Conservation (phyloP, 2,113 vertebrate genomes). For the Hiodon alosoides region DNA sequence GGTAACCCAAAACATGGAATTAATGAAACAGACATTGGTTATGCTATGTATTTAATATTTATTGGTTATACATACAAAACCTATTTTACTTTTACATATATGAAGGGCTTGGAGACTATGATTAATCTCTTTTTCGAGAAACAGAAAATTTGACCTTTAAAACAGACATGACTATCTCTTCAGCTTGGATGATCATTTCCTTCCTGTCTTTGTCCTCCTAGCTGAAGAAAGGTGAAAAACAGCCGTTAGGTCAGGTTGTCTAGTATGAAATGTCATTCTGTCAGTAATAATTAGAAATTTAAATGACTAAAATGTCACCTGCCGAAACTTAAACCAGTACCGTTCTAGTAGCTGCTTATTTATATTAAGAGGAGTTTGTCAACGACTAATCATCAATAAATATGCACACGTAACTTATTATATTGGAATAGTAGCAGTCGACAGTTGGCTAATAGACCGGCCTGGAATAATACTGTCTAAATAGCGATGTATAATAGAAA, state of each 20-base stretch:
- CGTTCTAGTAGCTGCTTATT: too few species aligned
- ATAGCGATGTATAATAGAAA: too few species aligned
- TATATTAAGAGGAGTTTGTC: too few species aligned
- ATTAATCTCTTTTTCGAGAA: neutral
- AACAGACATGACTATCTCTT: neutral
- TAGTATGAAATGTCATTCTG: constrained; percentile 48
- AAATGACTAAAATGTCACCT: neutral
- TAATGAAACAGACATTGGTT: neutral
- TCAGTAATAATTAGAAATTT: constrained; percentile 36
- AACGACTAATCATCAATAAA: too few species aligned
- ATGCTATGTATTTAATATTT: neutral
- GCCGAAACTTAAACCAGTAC: too few species aligned
- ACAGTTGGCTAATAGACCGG: too few species aligned
- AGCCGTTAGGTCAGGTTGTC: constrained; percentile 32
- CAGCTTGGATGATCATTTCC: too few species aligned
- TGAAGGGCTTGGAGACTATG: neutral
- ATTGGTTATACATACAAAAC: neutral
- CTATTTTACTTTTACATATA: neutral
- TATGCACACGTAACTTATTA: too few species aligned
- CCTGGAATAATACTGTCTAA: too few species aligned
- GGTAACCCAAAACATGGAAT: too few species aligned
- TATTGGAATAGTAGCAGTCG: too few species aligned
- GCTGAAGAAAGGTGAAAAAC: neutral
- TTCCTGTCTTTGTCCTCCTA: too few species aligned
- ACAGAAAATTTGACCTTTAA: constrained; percentile 14